Evolutionary conservation across 2,113 vertebrate species (phyloP).

Genomic region (Amphiprion percula): DNA sequence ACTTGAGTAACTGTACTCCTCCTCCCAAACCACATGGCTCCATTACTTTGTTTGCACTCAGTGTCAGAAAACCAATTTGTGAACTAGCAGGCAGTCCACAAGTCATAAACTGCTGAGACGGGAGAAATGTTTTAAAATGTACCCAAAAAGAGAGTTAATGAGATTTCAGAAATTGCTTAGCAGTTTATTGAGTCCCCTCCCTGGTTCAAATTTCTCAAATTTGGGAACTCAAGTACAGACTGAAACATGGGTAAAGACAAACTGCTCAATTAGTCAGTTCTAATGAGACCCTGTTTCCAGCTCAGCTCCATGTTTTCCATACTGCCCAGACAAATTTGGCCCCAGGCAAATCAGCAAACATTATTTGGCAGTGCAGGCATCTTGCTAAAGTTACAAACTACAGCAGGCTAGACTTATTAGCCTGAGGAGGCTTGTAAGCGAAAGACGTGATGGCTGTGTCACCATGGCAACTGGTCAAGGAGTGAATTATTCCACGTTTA

Average conservation of each 20-base stretch:
- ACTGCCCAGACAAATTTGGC: constrained; percentile 65
- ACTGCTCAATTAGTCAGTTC: constrained; percentile 48
- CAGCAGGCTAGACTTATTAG: constrained; percentile 55
- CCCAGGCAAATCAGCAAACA: constrained; percentile 58
- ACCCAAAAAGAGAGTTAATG: constrained; percentile 15
- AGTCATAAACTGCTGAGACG: constrained; percentile 6
- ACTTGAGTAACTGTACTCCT: background rate
- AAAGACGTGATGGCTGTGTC: constrained; percentile 57
- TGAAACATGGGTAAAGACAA: constrained; percentile 51
- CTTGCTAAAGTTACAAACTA: constrained; percentile 52
- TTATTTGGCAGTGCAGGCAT: constrained; percentile 45
- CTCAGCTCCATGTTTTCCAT: constrained; percentile 58
- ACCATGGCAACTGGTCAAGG: constrained; percentile 72
- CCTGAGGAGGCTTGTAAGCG: constrained; percentile 38
- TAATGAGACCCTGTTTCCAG: constrained; percentile 37
- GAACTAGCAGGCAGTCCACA: constrained; percentile 44
- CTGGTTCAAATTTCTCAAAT: constrained; percentile 28
- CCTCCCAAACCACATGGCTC: constrained; percentile 13
- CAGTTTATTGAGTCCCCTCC: constrained; percentile 5
- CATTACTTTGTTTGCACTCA: constrained; percentile 39
- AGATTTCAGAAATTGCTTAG: constrained; percentile 21
- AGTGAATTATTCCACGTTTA: constrained; percentile 57
- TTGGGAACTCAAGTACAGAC: constrained; percentile 15
- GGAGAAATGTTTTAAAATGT: constrained; percentile 6
- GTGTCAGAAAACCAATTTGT: constrained; percentile 56